Evolutionary conservation across 1,140 invertebrate species (phyloP).

Genomic region (Oncopeltus fasciatus): DNA sequence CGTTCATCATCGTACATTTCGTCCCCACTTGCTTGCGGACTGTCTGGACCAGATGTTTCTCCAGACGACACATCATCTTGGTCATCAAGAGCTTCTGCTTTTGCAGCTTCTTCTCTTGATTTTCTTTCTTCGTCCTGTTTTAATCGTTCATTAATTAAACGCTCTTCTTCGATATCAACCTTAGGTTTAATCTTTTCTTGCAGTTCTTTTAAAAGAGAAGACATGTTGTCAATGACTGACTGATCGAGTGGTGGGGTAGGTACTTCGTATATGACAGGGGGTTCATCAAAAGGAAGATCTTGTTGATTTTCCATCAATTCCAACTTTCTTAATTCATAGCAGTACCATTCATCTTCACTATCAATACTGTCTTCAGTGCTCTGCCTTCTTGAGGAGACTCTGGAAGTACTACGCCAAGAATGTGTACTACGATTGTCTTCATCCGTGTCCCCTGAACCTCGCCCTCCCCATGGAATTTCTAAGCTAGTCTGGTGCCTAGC

Average conservation of each 20-base stretch:
- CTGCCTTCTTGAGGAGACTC: slow-evolving; percentile 73
- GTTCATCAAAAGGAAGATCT: slow-evolving; percentile 34
- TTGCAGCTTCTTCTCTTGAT: not conserved
- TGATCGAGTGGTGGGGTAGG: slow-evolving; percentile 31
- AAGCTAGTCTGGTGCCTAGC: slow-evolving; percentile 60
- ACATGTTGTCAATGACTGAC: slow-evolving; percentile 61
- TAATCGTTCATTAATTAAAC: slow-evolving; percentile 1
- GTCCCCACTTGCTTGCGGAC: slow-evolving; percentile 55
- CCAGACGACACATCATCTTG: slow-evolving; percentile 44
- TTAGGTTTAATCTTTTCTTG: slow-evolving; percentile 43
- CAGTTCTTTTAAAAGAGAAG: slow-evolving; percentile 54
- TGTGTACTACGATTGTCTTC: slow-evolving; percentile 74
- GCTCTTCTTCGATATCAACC: slow-evolving; percentile 3
- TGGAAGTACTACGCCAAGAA: slow-evolving; percentile 68
- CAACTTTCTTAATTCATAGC: slow-evolving; percentile 70
- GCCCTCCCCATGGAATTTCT: slow-evolving; percentile 51
- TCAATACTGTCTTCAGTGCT: slow-evolving; percentile 87
- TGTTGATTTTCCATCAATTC: slow-evolving; percentile 70
- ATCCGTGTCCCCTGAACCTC: slow-evolving; percentile 41
- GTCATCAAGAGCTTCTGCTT: not conserved
- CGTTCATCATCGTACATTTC: slow-evolving; percentile 45
- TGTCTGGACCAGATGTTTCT: slow-evolving; percentile 74
- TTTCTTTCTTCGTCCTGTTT: not conserved
- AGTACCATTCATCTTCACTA: slow-evolving; percentile 86
- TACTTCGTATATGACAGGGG: not conserved